phyloP scores from a whole-genome alignment of 2,113 vertebrate genomes.

The Cheilinus undulatus region DNA sequence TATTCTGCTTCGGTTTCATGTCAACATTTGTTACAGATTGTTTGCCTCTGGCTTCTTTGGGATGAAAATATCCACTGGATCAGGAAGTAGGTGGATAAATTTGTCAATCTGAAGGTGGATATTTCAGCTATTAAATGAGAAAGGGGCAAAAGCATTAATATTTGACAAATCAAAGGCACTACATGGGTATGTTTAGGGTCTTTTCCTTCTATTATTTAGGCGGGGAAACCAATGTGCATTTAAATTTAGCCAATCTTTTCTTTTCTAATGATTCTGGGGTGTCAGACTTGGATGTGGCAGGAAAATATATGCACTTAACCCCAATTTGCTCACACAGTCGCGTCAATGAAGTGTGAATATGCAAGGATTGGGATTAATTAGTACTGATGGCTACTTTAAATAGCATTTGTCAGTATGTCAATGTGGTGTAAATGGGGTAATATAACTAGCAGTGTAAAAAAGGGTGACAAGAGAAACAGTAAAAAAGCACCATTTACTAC shows the following conservation, averaged over 20 bases:
- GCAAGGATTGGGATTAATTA: too few relatives aligned
- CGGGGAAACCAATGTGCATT: too few relatives aligned
- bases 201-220: background rate
- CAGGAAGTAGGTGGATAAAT: background rate
- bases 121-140: background rate
- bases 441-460: too few relatives aligned
- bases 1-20: background rate
- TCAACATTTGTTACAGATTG: constrained; percentile 9
- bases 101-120: background rate
- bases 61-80: background rate
- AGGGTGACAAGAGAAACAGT: too few relatives aligned
- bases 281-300: background rate
- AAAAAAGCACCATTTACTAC: too few relatives aligned
- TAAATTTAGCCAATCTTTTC: too few relatives aligned
- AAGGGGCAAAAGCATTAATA: background rate
- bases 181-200: background rate
- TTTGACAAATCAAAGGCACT: background rate
- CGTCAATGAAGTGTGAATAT: too few relatives aligned
- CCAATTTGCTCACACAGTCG: too few relatives aligned
- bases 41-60: constrained; percentile 5
- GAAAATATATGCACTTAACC: too few relatives aligned
- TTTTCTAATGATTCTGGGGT: background rate
- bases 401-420: too few relatives aligned
- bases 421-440: too few relatives aligned
- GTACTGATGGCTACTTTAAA: too few relatives aligned